Base-by-base conservation (phyloP, 2,888 invertebrate species). In the Luffia ferchaultella region DNA sequence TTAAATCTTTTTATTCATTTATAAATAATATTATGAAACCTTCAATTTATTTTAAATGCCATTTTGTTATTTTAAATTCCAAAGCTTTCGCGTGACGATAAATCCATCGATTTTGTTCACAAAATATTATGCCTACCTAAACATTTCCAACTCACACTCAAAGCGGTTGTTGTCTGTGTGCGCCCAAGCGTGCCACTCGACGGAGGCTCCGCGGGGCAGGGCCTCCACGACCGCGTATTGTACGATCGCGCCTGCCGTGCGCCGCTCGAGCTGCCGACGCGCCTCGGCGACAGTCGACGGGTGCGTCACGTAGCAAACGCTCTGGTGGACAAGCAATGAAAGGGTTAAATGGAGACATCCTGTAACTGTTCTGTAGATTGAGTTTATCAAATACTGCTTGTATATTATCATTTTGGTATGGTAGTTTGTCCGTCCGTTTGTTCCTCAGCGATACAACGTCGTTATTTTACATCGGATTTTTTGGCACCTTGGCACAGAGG, bases 161-260 rank as follows among this genome's bases (percentile, higher is more conserved):
- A 95, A 95, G 57, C 92, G 87, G 74, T 91, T 90, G 76, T 95
- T 95, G 76, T 93, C 92, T 52, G 90, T 87, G 71, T 95, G 95
- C 43, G 93, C 93, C 93, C 94, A 94, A 53, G 96, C 93, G 70
- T 95, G 95, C 96, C 96, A 97, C 77, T 97, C 96, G 18, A 97
- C 90, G 49, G 89, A 80, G 18, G 95, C 96, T 57, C 79, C 87
- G 46, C 91, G 87, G 1, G 97, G 97, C 65, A 97, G 84, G 18
- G 87, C 88, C 19, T 91, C 87, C 53, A 96, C 91, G 47, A 96
- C 93, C 46, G 95, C 90, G 73, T 93, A 93, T 85, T 95, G 93
- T 63, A 93, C 92, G 58, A 95, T 93, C 48, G 93, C 93, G 72
- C 94, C 94, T 53, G 93, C 93, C 49, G 94, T 93, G 57, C 91